Conservation (phyloP, 2,113 vertebrate species). For the Oncorhynchus masou region DNA sequence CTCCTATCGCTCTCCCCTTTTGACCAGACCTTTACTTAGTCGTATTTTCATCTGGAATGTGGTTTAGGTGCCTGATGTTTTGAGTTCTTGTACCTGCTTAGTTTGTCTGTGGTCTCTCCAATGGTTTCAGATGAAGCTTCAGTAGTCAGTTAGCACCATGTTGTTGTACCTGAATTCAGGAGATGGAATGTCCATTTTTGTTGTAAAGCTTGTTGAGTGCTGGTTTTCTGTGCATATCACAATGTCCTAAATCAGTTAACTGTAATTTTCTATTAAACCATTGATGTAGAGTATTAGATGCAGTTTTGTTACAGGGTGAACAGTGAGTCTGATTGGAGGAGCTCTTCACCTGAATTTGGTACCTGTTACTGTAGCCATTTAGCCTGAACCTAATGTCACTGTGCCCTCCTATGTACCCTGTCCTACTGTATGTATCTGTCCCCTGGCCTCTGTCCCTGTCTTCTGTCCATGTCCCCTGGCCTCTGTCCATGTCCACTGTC, state of each 20-base stretch:
- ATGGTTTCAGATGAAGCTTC: conserved; percentile 1
- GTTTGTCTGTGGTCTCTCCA: conserved; percentile 38
- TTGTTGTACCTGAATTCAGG: not conserved
- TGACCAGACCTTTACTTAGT: conserved; percentile 7
- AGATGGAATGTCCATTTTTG: conserved; percentile 11
- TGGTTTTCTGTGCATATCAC: not conserved
- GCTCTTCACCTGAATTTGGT: conserved; percentile 5
- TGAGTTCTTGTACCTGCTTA: conserved; percentile 15
- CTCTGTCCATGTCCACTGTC: conserved; percentile 19
- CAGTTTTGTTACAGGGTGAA: conserved; percentile 2
- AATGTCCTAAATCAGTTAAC: not conserved
- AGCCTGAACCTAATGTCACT: conserved; percentile 19
- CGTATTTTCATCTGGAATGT: conserved; percentile 65
- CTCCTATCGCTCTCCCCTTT: conserved; percentile 2
- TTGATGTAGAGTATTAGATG: conserved; percentile 4
- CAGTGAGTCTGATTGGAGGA: conserved; percentile 20
- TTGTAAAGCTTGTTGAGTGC: conserved; percentile 7
- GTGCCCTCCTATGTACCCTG: not conserved
- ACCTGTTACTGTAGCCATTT: conserved; percentile 25
- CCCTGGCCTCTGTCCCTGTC: not conserved
- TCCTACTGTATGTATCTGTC: not conserved
- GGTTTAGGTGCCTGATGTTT: conserved; percentile 73
- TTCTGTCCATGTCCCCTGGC: not conserved
- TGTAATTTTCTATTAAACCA: conserved; percentile 4
- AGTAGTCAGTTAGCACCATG: not conserved